Evolutionary conservation across 2,888 invertebrate species (phyloP), one percentile per base, ranked within the genome.

Genomic region (Aplocera efformata): DNA sequence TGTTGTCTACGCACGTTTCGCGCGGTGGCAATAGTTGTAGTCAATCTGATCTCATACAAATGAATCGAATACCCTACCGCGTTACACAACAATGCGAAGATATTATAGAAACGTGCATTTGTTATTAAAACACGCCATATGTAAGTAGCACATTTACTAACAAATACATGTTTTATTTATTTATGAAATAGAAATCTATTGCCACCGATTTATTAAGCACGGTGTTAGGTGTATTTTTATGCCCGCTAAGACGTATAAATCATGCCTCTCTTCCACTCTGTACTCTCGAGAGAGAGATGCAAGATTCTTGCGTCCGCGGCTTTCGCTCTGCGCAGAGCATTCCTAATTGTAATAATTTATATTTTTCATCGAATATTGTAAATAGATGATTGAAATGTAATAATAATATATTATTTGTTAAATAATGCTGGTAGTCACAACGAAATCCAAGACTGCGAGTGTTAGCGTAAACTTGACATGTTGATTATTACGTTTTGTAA

Each of bases 401-500:
- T 52, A 32, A 38, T 52, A 50, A 58, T 68, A 63, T 56, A 66
- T 60, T 56, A 54, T 52, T 59, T 60, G 58, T 70, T 71, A 60
- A 63, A 64, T 67, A 69, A 80, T 74, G 77, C 82, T 83, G 74
- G 80, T 88, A 84, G 86, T 88, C 86, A 85, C 88, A 86, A 86
- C 79, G 84, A 82, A 84, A 79, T 79, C 77, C 82, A 86, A 88
- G 86, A 88, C 86, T 86, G 86, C 85, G 63, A 72, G 80, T 81
- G 70, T 79, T 79, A 64, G 42, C 54, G 45, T 35, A 37, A 48
- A 50, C 66, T 75, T 78, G 77, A 83, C 70, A 69, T 75, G 72
- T 77, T 74, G 58, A 44, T 49, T 53, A 43, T 38, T 41, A 34
- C 39, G 42, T 50, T 37, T 44, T 51, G 35, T 48, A 58, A 60